Percentiles rank a stretch among this genome's conserved stretches.
phyloP scores from a whole-genome alignment of 2,888 invertebrate species.

The Drosophila nigritarsus region DNA sequence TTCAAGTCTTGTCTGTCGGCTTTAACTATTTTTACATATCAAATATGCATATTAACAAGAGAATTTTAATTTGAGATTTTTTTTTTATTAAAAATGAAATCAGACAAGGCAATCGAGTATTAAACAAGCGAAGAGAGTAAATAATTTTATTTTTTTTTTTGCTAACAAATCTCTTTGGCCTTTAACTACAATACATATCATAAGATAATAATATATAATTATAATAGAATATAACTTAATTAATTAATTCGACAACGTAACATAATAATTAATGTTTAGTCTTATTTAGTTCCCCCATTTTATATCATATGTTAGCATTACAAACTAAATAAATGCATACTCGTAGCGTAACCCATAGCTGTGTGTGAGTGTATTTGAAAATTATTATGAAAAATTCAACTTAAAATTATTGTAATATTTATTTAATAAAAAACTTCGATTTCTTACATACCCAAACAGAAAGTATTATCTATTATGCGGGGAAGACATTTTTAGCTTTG shows the following conservation, averaged over 20 bases:
- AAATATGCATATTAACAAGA: slow-evolving; percentile 52
- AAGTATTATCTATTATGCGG: slow-evolving; percentile 46
- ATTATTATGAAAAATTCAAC: slow-evolving; percentile 21
- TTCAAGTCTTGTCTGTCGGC: slow-evolving; percentile 72
- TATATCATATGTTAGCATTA: slow-evolving; percentile 44
- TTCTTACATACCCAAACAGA: slow-evolving; percentile 27
- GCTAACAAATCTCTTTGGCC: slow-evolving; percentile 66
- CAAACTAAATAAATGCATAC: slow-evolving; percentile 52
- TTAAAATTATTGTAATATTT: slow-evolving; percentile 2
- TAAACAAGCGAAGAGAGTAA: slow-evolving; percentile 28
- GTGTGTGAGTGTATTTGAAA: slow-evolving; percentile 30
- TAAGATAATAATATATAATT: slow-evolving; percentile 27
- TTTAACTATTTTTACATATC: slow-evolving; percentile 45
- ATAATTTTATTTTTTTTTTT: slow-evolving; percentile 44
- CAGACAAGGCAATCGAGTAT: slow-evolving; percentile 42
- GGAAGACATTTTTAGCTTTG: slow-evolving; percentile 56
- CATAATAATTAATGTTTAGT: slow-evolving; percentile 51
- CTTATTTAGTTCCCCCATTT: slow-evolving; percentile 59
- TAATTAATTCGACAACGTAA: slow-evolving; percentile 28
- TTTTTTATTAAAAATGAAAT: slow-evolving; percentile 24
- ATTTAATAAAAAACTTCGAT: slow-evolving; percentile 6
- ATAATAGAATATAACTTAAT: slow-evolving; percentile 29
- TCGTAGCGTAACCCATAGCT: slow-evolving; percentile 2
- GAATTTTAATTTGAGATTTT: slow-evolving; percentile 5
- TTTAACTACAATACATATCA: slow-evolving; percentile 37